Evolutionary conservation across 2,888 invertebrate genomes (phyloP).

Genomic region (Melieria picta): DNA sequence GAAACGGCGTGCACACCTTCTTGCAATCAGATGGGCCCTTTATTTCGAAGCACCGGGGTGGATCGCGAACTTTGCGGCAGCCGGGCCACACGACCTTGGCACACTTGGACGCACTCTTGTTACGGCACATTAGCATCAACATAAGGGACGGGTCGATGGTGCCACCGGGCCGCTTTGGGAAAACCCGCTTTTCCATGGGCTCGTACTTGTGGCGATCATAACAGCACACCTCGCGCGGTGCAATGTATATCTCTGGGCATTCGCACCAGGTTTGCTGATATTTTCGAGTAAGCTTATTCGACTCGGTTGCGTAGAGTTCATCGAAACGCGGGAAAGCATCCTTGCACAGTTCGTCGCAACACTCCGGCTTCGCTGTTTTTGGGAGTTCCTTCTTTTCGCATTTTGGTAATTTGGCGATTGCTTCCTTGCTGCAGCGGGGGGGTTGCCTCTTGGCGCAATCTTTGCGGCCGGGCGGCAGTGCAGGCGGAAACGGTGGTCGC

Average conservation of each 20-base stretch:
- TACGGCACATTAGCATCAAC: constrained; percentile 4
- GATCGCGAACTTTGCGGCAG: constrained; percentile 9
- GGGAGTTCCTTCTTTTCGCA: no score
- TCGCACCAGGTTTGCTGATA: constrained; percentile 42
- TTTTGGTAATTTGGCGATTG: no score
- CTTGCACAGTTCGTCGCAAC: constrained; percentile 16
- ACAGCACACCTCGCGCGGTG: constrained; percentile 29
- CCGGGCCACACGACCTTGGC: constrained; percentile 3
- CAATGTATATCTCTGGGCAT: constrained; percentile 29
- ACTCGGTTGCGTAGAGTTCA: constrained; percentile 36
- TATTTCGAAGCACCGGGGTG: not conserved
- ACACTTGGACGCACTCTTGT: constrained; percentile 3
- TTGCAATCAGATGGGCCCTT: not conserved
- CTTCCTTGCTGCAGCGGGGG: no score
- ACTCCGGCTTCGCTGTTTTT: not conserved
- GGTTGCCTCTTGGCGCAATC: no score
- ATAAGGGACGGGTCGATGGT: not conserved
- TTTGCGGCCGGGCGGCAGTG: no score
- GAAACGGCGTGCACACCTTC: constrained; percentile 10
- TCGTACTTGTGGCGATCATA: not conserved
- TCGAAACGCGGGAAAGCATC: constrained; percentile 38
- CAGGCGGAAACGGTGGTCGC: no score
- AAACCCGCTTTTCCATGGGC: not conserved
- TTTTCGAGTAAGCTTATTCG: constrained; percentile 32
- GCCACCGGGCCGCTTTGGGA: not conserved